phyloP scores from a whole-genome alignment of 2,113 vertebrate species.

The Clupea harengus region DNA sequence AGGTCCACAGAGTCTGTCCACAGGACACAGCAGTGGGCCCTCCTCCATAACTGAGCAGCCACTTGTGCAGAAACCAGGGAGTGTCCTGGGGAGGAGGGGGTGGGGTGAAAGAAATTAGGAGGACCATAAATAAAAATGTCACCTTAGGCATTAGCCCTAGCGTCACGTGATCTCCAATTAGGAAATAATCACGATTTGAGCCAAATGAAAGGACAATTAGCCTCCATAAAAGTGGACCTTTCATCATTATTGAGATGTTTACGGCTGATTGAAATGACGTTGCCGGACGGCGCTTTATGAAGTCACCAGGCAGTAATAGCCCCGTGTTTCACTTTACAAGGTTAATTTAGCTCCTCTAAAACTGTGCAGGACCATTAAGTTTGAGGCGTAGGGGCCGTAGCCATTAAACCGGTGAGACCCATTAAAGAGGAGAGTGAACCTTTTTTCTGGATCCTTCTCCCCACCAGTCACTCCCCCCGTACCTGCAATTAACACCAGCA shows the following conservation, averaged over 20 bases:
- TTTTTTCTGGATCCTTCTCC: slow-evolving; percentile 49
- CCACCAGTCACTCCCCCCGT: slow-evolving; percentile 39
- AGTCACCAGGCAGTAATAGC: slow-evolving; percentile 54
- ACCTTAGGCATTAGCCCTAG: slow-evolving; percentile 24
- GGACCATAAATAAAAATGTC: slow-evolving; percentile 19
- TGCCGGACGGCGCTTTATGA: slow-evolving; percentile 48
- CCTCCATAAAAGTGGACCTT: slow-evolving; percentile 61
- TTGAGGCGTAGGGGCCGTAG: slow-evolving; percentile 53
- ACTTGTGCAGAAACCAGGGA: neutral
- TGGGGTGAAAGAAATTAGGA: neutral
- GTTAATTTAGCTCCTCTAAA: slow-evolving; percentile 63
- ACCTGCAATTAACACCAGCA: slow-evolving; percentile 55
- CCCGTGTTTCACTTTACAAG: slow-evolving; percentile 63
- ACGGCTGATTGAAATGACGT: slow-evolving; percentile 60
- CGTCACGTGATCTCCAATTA: slow-evolving; percentile 33
- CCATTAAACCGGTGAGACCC: slow-evolving; percentile 61
- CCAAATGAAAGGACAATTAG: slow-evolving; percentile 49
- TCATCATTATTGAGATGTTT: slow-evolving; percentile 43
- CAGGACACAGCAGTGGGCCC: neutral
- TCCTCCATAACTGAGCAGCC: too few species aligned
- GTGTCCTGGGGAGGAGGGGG: neutral
- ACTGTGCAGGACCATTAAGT: slow-evolving; percentile 62
- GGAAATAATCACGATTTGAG: slow-evolving; percentile 20
- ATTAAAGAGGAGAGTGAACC: slow-evolving; percentile 52
- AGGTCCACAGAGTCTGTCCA: neutral